Evolutionary conservation across 2,797 vertebrate genomes (phyloP).

Genomic region (Hirundo rustica): DNA sequence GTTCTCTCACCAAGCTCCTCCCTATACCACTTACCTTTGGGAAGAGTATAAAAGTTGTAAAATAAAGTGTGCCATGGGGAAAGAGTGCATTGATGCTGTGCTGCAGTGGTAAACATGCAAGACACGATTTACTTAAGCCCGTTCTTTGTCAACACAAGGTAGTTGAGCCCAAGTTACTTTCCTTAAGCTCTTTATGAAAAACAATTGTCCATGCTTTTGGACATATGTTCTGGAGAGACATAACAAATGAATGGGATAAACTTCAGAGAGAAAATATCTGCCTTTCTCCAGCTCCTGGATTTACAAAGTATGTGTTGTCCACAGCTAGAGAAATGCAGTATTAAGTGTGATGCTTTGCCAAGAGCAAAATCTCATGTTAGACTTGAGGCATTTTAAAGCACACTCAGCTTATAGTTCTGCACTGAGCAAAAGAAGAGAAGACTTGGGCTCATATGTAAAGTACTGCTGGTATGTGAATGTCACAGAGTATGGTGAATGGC

Average conservation of each 20-base stretch:
- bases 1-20: background rate
- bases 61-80: background rate
- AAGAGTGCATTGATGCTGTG: background rate
- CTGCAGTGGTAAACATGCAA: background rate
- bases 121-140: background rate
- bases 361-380: background rate
- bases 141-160: background rate
- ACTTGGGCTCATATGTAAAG: background rate
- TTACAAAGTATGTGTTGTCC: background rate
- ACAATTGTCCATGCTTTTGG: background rate
- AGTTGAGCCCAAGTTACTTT: background rate
- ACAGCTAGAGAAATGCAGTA: background rate
- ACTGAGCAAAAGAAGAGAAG: background rate
- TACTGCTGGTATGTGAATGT: background rate
- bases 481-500: background rate
- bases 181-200: background rate
- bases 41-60: background rate
- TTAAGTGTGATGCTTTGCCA: background rate
- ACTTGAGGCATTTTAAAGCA: background rate
- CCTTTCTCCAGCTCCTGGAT: background rate
- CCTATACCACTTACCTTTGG: background rate
- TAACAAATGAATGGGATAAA: background rate
- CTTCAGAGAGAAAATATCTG: background rate
- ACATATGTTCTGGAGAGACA: background rate
- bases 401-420: background rate